Conservation (phyloP, 1,140 invertebrate species). For the Drosophila mauritiana region DNA sequence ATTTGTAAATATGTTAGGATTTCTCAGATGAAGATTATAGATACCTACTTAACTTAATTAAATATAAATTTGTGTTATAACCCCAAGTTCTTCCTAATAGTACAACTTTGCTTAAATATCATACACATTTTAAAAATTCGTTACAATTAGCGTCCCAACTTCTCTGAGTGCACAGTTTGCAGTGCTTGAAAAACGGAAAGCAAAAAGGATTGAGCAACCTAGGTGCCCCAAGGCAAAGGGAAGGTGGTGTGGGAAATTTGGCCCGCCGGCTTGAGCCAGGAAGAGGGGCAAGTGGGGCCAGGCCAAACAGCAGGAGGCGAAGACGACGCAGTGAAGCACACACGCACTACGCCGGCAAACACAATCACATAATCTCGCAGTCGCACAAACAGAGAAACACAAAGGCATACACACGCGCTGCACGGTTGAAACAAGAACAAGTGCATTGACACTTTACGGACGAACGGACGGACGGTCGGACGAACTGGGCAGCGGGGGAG, state of each 20-base stretch:
- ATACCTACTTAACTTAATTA: too few relatives aligned
- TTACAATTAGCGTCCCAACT: not conserved
- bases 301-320: conserved; percentile 77
- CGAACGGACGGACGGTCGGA: conserved; percentile 22
- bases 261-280: not conserved
- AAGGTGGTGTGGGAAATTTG: not conserved
- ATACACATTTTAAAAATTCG: too few relatives aligned
- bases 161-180: conserved; percentile 20
- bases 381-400: conserved; percentile 24
- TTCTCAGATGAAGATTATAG: too few relatives aligned
- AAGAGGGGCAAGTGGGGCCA: conserved; percentile 2
- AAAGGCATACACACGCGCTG: conserved; percentile 10
- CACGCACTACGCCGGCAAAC: conserved; percentile 57
- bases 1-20: too few relatives aligned
- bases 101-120: too few relatives aligned
- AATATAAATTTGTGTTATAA: too few relatives aligned
- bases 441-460: conserved; percentile 80
- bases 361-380: conserved; percentile 40
- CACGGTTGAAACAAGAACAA: conserved; percentile 74
- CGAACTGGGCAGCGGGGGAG: conserved; percentile 1
- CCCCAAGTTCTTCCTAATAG: too few relatives aligned
- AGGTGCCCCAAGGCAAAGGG: conserved; percentile 12
- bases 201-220: conserved; percentile 77
- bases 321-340: conserved; percentile 73
- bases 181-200: conserved; percentile 77